A percentile compares a stretch with the other conserved stretches of the same genome.
Conservation (phyloP, 2,113 vertebrate genomes). For the Orthonyx spaldingii region DNA sequence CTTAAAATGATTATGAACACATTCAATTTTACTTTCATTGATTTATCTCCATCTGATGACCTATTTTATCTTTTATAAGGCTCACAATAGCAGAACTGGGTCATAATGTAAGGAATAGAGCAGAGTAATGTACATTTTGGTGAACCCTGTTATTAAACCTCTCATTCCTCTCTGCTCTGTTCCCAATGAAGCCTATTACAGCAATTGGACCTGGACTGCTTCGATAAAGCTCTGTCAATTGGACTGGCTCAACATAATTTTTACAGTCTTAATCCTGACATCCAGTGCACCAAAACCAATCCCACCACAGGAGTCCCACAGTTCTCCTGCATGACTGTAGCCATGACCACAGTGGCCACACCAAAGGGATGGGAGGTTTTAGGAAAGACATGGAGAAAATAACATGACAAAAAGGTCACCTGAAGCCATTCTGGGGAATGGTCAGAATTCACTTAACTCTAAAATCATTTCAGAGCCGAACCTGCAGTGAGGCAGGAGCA, state of each 20-base stretch:
- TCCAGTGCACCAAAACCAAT: background rate
- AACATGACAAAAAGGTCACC: background rate
- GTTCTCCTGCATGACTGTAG: rapidly evolving
- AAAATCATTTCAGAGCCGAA: background rate
- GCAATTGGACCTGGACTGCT: background rate
- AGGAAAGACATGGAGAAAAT: background rate
- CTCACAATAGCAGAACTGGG: conserved; percentile 60
- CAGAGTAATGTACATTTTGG: background rate
- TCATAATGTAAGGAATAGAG: background rate
- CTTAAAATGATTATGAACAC: conserved; percentile 28
- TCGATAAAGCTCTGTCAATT: background rate
- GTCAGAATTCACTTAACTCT: too few relatives aligned
- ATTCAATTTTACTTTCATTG: conserved; percentile 29
- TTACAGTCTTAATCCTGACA: background rate
- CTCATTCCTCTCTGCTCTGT: background rate
- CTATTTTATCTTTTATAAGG: conserved; percentile 59
- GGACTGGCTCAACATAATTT: background rate
- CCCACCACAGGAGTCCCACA: background rate
- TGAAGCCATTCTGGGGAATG: background rate
- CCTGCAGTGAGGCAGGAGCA: background rate
- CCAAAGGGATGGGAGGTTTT: too few relatives aligned
- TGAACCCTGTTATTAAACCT: conserved; percentile 26
- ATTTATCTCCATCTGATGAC: conserved; percentile 50
- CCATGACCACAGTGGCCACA: rapidly evolving
- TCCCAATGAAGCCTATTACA: background rate